Percentiles rank a stretch among this genome's conserved stretches.
These are phyloP conservation scores for Himantopus leucocephalus DNA, from an alignment of 2,113 vertebrate genomes.

Conservation along the genomic window DNA sequence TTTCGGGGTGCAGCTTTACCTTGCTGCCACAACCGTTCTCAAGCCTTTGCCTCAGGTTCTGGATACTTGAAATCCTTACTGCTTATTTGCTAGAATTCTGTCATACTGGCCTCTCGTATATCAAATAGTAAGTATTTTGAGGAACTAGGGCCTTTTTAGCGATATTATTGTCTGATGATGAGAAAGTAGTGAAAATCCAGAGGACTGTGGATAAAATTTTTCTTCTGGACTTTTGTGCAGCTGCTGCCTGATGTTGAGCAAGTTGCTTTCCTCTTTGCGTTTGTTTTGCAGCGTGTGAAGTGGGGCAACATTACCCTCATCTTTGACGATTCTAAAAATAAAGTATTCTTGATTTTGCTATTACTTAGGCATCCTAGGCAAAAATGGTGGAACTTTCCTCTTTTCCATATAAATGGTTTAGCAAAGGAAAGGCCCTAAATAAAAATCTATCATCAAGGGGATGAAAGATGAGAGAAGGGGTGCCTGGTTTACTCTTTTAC, in stretches of 20 bases:
- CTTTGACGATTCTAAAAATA: not conserved
- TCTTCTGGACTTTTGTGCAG: not conserved
- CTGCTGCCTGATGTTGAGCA: not conserved
- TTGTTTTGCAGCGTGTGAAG: not conserved
- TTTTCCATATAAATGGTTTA: not conserved
- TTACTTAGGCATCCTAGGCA: not conserved
- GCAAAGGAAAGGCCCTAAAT: not conserved
- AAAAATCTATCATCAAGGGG: not conserved
- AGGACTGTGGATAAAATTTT: not conserved
- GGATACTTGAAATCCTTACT: not conserved
- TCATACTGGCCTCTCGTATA: not conserved
- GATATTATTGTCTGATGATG: not conserved
- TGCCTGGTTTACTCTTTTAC: not conserved
- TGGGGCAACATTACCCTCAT: not conserved
- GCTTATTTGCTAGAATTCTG: not conserved
- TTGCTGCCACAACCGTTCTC: not conserved
- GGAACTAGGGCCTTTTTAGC: not conserved
- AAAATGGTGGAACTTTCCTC: not conserved
- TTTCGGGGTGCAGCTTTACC: not conserved
- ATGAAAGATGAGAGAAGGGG: not conserved
- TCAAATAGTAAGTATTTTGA: not conserved
- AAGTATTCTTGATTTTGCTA: not conserved
- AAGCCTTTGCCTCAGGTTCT: not conserved
- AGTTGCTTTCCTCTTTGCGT: not conserved
- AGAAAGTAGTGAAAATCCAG: not conserved